phyloP scores from a whole-genome alignment of 2,797 vertebrate species.

The Phrynocephalus guinanensis region DNA sequence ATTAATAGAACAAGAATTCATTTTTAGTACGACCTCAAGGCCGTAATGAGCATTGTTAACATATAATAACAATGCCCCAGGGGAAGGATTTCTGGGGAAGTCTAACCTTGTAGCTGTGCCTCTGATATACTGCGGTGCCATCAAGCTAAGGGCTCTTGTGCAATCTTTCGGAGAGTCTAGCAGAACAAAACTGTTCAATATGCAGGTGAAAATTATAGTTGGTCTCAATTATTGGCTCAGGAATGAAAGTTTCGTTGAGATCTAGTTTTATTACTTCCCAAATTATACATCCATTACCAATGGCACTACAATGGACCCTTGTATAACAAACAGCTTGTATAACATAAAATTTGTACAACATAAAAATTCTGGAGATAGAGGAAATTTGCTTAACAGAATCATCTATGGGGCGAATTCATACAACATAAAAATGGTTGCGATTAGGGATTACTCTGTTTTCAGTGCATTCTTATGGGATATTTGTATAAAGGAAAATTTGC shows the following conservation, averaged over 20 bases:
- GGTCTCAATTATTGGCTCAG: slow-evolving; percentile 47
- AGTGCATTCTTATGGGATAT: no score
- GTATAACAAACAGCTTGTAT: no score
- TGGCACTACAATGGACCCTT: no score
- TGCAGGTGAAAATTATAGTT: slow-evolving; percentile 50
- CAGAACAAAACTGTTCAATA: slow-evolving; percentile 48
- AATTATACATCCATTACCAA: neutral
- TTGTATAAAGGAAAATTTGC: no score
- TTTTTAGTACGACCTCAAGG: slow-evolving; percentile 63
- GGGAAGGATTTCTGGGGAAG: slow-evolving; percentile 57
- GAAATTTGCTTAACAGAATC: no score
- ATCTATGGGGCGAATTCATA: no score
- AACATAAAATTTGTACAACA: no score
- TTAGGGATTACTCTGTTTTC: no score
- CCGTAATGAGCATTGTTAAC: slow-evolving; percentile 68
- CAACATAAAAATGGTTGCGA: no score
- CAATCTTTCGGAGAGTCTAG: slow-evolving; percentile 51
- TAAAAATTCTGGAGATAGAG: no score
- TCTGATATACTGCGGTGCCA: slow-evolving; percentile 50
- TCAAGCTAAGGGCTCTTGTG: slow-evolving; percentile 50
- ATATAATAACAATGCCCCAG: slow-evolving; percentile 58
- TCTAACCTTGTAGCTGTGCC: slow-evolving; percentile 60
- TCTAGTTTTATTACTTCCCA: neutral
- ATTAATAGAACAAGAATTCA: slow-evolving; percentile 65
- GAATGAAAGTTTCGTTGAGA: slow-evolving; percentile 56